Base-by-base conservation (phyloP, 1,140 invertebrate species). In the Heliothis subflexa region DNA sequence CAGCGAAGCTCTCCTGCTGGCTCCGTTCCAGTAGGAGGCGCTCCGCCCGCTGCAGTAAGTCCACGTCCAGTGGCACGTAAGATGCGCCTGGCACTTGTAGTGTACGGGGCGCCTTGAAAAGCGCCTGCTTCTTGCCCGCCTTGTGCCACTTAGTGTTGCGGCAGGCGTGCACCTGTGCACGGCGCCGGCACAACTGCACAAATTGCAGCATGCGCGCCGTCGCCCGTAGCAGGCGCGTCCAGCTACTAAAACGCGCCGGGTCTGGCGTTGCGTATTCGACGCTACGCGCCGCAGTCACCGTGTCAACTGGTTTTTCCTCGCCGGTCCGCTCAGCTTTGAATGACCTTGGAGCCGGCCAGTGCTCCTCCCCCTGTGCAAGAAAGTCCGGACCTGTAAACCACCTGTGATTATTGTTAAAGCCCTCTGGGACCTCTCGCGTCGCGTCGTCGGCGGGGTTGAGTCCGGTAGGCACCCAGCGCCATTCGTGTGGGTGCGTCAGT, bases 401-500 rank as follows among this genome's bases (percentile, higher is more conserved):
- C 9, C 59, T 25, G n/a, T 62, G 59, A 5, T 62, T 10, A 13
- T 14, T 1, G 18, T 57, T 12, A 10, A 80, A 77, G 13, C 61
- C 47, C 12, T 50, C 18, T 0, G 68, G 73, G 3, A 61, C 16
- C 2, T 64, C 73, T n/a, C 78, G 28, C 5, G 78, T 82, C 0
- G 81, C 79, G 55, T 85, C 78, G 80, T 91, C 89, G 5, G 89
- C 89, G 11, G 81, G 81, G 76, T 89, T 91, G 14, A 79, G n/a
- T 28, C 70, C 64, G 10, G 83, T 79, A 0, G 78, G 62, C 3
- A 89, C 79, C 59, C 59, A 62, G 14, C 59, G 28, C 33, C 59
- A 93, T 13, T 88, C 78, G 18, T 78, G 49, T 16, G 68, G 52
- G 1, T 75, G 52, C 0, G 89, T 89, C 0, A 57, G 28, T 10